phyloP scores from a whole-genome alignment of 2,797 vertebrate genomes.

The Leptatherina wallacei region DNA sequence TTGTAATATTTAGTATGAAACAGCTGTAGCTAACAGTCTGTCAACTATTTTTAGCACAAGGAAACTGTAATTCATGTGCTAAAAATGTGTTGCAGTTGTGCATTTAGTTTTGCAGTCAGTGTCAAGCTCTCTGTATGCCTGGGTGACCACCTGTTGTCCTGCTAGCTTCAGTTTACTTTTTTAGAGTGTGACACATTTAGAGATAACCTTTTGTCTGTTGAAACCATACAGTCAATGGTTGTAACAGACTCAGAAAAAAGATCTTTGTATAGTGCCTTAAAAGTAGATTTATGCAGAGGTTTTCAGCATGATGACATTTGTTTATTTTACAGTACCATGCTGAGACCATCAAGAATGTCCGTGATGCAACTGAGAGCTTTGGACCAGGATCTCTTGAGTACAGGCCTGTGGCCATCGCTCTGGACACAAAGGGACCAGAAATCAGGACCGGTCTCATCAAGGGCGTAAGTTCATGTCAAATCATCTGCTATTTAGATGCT shows the following conservation, averaged over 20 bases:
- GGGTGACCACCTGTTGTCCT: slow-evolving; percentile 35
- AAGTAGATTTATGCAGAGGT: not conserved
- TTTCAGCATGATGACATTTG: not conserved
- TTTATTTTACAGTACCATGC: slow-evolving; percentile 86
- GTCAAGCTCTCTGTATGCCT: not conserved
- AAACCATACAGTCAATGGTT: not conserved
- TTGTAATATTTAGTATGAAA: not conserved
- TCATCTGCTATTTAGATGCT: not conserved
- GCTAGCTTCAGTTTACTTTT: slow-evolving; percentile 2
- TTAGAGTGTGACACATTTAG: not conserved
- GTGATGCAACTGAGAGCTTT: slow-evolving; percentile 93
- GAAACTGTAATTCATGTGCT: slow-evolving; percentile 38
- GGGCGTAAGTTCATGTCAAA: slow-evolving; percentile 86
- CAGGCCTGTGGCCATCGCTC: slow-evolving; percentile 93
- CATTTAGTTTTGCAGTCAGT: slow-evolving; percentile 26
- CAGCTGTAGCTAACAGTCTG: not conserved
- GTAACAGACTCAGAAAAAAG: not conserved
- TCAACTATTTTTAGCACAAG: slow-evolving; percentile 42
- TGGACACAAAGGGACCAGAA: slow-evolving; percentile 99
- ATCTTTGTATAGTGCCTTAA: not conserved
- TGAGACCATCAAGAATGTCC: slow-evolving; percentile 95
- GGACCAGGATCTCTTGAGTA: slow-evolving; percentile 89
- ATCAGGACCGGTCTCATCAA: slow-evolving; percentile 98
- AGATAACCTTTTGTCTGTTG: not conserved
- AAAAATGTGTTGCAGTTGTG: slow-evolving; percentile 56